Percentiles rank a stretch among this genome's conserved stretches.
Conservation (phyloP, 2,797 vertebrate genomes). For the Eospalax fontanierii region DNA sequence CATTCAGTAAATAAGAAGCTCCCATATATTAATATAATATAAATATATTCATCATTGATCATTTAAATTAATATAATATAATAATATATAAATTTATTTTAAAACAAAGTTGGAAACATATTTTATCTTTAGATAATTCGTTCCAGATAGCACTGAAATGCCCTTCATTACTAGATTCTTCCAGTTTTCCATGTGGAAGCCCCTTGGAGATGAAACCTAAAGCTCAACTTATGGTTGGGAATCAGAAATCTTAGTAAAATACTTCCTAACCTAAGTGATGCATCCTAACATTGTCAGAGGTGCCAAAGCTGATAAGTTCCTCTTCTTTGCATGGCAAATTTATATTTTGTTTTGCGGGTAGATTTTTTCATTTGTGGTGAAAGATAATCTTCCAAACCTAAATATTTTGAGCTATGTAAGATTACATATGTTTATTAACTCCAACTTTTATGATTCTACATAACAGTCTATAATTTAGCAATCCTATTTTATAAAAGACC, state of each 20-base stretch:
- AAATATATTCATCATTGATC: background rate
- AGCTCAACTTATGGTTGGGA: background rate
- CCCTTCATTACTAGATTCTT: background rate
- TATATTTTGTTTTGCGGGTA: background rate
- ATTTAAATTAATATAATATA: background rate
- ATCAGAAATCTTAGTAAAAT: background rate
- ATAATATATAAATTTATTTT: background rate
- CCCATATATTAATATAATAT: background rate
- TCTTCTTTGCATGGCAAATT: background rate
- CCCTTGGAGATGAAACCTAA: background rate
- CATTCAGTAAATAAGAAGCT: background rate
- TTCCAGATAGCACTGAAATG: background rate
- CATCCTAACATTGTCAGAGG: background rate
- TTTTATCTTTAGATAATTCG: background rate
- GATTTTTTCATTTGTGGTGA: background rate
- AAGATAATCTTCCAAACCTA: background rate
- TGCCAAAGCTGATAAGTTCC: background rate
- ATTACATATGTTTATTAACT: background rate
- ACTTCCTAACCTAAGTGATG: background rate
- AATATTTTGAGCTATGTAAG: background rate
- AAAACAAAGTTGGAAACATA: background rate
- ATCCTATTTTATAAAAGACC: no score
- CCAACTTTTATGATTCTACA: no score
- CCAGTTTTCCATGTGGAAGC: background rate
- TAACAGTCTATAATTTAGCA: no score